Evolutionary conservation across 2,797 vertebrate species (phyloP), one percentile per base, ranked within the genome.

Genomic region (Paguma larvata): DNA sequence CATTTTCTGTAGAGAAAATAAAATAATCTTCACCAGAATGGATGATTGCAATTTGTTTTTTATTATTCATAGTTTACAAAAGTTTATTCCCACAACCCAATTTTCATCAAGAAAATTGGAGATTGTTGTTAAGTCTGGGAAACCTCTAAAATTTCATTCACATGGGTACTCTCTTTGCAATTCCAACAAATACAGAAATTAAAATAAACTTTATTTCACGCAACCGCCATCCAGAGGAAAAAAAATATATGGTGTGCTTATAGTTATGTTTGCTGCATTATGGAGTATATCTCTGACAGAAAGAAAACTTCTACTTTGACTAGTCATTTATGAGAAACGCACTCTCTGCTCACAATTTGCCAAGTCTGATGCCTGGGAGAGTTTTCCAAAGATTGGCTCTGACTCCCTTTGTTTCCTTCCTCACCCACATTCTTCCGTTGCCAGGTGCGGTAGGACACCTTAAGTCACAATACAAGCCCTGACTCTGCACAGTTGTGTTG

Each of bases 81-180:
- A 38, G 8, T 46, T 94, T 41, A 79, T 91, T 94, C 86, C 44
- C 8, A 84, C 2, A 56, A 70, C 11, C 48, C 30, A 93, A 53
- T 77, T 68, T 84, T 83, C 14, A 34, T 86, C 32, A 56, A n/a
- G 2, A 72, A 85, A 86, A 89, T 48, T 85, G 78, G 19, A 90
- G 44, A 72, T 78, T 65, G 15, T 21, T 75, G 56, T 94, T 63
- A 92, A 85, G 48, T 91, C 63, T 83, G 48, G n/a, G 25, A 48
- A 95, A 38, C 13, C 30, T 78, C 12, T 93, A 65, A n/a, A 93
- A 65, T 93, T 95, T 94, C 23, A 68, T 56, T 90, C 41, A 44
- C 21, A 27, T 32, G 48, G 44, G n/a, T 62, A 23, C 10, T 84
- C 14, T 89, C 3, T 63, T 3, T 79, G n/a, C 75, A 67, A 67